Evolutionary conservation across 2,113 vertebrate genomes (phyloP), one percentile per base, ranked within the genome.

Genomic region (Megaleporinus macrocephalus): DNA sequence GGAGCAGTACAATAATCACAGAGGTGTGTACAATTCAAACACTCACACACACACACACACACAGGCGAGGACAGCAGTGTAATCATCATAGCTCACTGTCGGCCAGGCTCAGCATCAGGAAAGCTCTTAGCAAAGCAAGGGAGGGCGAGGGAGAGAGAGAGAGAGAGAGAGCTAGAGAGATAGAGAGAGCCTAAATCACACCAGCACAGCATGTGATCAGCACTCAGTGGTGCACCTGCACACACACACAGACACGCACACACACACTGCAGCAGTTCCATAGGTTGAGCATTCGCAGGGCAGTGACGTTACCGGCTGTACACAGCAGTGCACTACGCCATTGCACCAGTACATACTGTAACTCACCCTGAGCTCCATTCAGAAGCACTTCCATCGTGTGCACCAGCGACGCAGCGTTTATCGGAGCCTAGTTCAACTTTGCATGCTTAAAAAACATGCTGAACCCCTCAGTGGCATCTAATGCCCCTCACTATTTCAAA

Each of bases 301-400:
- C 29, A 20, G 57, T 78, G 81, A 65, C 44, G 65, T 70, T 74
- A 70, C 65, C 51, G 20, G 73, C 57, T 30, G 30, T 65, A 78
- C 68, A 74, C 70, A 73, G 76, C 71, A 79, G 36, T 79, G 69
- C 65, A 76, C 61, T 44, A 82, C 77, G 79, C 74, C 76, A 79
- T 44, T 83, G 84, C 81, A 85, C 72, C 76, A 83, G 77, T 72
- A 83, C 72, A 79, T 68, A 51, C 59, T 76, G 76, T 83, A 36
- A 69, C 68, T 51, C 72, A 74, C 70, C 59, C 63, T 44, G 36
- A 59, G 74, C 72, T 68, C 79, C 41, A 33, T 75, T 79, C 61
- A 76, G 62, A 68, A 41, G 30, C 41, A 51, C 24, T 5, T 27
- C 12, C 70, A 51, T 10, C 2, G 26, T 24, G 10, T 30, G 33